Conservation (phyloP, 2,888 invertebrate genomes). For the Callinectes sapidus region DNA sequence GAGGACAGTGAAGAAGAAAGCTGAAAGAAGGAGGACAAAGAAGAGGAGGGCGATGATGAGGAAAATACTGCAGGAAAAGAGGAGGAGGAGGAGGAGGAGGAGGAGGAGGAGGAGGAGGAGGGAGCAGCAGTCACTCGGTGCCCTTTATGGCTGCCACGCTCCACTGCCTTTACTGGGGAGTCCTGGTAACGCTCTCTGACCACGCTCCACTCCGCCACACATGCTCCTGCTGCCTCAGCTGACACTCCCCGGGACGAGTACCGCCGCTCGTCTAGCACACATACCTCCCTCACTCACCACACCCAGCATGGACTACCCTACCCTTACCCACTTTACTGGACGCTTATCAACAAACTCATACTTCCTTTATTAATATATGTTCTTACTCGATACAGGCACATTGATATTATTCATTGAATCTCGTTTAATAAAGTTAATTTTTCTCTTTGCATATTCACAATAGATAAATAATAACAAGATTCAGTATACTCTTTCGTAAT, state of each 20-base stretch:
- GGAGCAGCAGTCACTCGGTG: conserved; percentile 43
- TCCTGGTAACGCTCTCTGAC: conserved; percentile 53
- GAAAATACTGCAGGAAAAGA: not conserved
- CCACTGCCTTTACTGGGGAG: conserved; percentile 62
- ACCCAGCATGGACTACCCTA: not conserved
- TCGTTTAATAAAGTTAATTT: not conserved
- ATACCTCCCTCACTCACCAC: conserved; percentile 3
- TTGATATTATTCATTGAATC: not conserved
- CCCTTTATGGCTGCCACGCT: conserved; percentile 61
- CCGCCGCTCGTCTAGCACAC: not conserved
- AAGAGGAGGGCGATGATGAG: not conserved
- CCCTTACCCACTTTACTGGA: not conserved
- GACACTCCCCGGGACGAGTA: conserved; percentile 27
- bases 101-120: conserved; percentile 13
- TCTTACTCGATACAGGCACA: not conserved
- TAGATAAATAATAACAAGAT: not conserved
- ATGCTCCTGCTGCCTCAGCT: conserved; percentile 28
- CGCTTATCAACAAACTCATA: not conserved
- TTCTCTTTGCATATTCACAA: not conserved
- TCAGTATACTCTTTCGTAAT: not conserved
- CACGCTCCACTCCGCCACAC: conserved; percentile 41
- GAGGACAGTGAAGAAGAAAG: not conserved
- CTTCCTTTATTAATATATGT: not conserved
- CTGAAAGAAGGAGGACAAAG: not conserved
- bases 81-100: conserved; percentile 7